Percentiles rank a stretch among this genome's conserved stretches.
Conservation (phyloP, 30 jellyfish, hydroid and myxozoan genomes). For the Clytia hemisphaerica region DNA sequence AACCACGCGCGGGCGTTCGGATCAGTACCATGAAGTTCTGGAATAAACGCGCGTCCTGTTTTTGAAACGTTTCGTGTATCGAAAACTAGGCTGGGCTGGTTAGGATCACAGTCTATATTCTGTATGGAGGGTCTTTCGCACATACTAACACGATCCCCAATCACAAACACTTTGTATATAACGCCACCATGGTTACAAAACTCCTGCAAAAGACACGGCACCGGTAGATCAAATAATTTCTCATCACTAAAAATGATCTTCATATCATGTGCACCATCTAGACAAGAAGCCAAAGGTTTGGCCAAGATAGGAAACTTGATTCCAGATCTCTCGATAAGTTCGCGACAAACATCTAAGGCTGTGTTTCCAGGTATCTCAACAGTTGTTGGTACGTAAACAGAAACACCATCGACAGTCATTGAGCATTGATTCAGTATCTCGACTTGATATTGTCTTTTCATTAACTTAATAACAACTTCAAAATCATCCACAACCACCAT, state of each 20-base stretch:
- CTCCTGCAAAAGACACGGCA: conserved; percentile 85
- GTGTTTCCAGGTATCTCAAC: conserved; percentile 22
- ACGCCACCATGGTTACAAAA: conserved; percentile 80
- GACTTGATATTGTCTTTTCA: conserved; percentile 37
- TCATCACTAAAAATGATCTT: conserved; percentile 44
- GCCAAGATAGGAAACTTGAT: conserved; percentile 56
- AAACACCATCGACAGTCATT: conserved; percentile 28
- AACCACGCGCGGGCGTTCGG: conserved; percentile 26
- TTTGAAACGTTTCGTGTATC: conserved; percentile 68
- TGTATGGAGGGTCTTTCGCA: conserved; percentile 88
- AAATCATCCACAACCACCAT: conserved; percentile 51
- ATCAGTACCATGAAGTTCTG: conserved; percentile 47
- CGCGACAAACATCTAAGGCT: conserved; percentile 1
- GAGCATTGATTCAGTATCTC: conserved; percentile 40
- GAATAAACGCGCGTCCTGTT: conserved; percentile 44
- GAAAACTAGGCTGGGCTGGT: conserved; percentile 25
- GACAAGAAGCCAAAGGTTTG: conserved; percentile 70
- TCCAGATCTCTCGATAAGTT: conserved; percentile 10
- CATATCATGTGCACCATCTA: conserved; percentile 77
- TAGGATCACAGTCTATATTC: conserved; percentile 44
- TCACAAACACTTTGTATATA: conserved; percentile 57
- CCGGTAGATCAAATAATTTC: conserved; percentile 30
- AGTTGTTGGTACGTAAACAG: conserved; percentile 75
- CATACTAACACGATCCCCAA: conserved; percentile 50
- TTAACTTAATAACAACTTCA: conserved; percentile 15